Conservation (phyloP, 37 sponge, comb jelly and placozoan genomes). For the Bolinopsis microptera region DNA sequence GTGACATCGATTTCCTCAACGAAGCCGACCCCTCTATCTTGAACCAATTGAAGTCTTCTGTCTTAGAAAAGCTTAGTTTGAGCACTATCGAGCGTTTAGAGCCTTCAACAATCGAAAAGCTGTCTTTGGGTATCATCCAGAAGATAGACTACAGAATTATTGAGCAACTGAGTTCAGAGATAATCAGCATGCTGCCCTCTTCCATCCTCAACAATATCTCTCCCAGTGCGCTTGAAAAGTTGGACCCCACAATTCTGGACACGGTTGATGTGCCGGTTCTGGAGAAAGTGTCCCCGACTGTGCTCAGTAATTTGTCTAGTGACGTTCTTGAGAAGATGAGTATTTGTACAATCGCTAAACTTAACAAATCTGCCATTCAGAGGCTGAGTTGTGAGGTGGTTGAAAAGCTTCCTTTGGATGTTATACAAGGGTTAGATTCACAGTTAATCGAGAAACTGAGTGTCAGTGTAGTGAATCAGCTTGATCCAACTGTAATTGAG, state of each 20-base stretch:
- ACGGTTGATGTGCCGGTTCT: background rate
- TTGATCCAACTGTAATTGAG: background rate
- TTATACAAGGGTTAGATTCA: background rate
- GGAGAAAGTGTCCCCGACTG: background rate
- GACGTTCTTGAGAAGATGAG: background rate
- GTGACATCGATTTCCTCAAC: constrained; percentile 1
- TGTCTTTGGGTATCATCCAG: constrained; percentile 38
- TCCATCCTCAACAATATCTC: constrained; percentile 42
- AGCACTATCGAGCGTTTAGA: constrained; percentile 20
- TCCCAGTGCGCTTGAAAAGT: background rate
- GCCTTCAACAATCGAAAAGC: background rate
- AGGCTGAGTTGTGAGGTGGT: background rate
- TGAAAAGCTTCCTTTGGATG: background rate
- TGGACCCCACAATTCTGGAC: background rate
- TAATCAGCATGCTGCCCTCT: background rate
- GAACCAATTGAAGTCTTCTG: background rate
- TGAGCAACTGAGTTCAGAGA: background rate
- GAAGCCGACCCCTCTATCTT: background rate
- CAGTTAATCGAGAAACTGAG: background rate
- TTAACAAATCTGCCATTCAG: constrained; percentile 5
- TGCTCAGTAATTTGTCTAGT: background rate
- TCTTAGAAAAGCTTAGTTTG: constrained; percentile 29
- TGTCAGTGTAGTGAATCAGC: background rate
- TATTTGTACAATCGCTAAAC: background rate
- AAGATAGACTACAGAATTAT: constrained; percentile 42